A percentile compares a stretch with the other conserved stretches of the same genome.
Conservation (phyloP, 2,888 invertebrate genomes). For the Drosophila mimetica region DNA sequence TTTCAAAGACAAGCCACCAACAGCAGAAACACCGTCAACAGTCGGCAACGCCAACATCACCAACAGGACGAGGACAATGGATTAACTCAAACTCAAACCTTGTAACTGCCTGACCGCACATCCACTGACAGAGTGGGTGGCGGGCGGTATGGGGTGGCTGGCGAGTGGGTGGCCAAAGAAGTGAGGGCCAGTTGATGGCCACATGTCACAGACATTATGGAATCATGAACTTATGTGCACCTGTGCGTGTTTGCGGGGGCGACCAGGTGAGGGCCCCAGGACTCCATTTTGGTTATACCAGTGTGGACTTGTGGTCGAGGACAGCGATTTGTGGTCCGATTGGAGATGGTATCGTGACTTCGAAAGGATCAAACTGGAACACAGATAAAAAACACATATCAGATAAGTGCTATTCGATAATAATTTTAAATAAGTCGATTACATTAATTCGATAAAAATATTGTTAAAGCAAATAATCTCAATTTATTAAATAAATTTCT, state of each 20-base stretch:
- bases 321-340: conserved; percentile 58
- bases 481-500: no score
- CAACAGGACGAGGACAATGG: conserved; percentile 43
- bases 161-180: conserved; percentile 4
- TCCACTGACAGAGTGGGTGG: conserved; percentile 25
- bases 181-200: conserved; percentile 36
- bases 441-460: no score
- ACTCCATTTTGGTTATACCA: conserved; percentile 57
- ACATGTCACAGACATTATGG: conserved; percentile 73
- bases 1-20: conserved; percentile 64
- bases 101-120: conserved; percentile 67
- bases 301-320: conserved; percentile 39
- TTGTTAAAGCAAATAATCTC: no score
- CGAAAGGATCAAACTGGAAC: neutral
- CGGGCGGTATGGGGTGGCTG: neutral
- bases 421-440: no score
- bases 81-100: conserved; percentile 57
- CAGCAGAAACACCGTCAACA: conserved; percentile 46
- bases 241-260: conserved; percentile 37
- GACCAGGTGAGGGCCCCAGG: conserved; percentile 2
- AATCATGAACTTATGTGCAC: conserved; percentile 66
- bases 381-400: no score
- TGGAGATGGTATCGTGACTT: conserved; percentile 26
- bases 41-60: conserved; percentile 40
- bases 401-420: no score